These are phyloP conservation scores for Chlorocebus sabaeus DNA, from an alignment of 2,113 vertebrate genomes.

Conservation along the genomic window DNA sequence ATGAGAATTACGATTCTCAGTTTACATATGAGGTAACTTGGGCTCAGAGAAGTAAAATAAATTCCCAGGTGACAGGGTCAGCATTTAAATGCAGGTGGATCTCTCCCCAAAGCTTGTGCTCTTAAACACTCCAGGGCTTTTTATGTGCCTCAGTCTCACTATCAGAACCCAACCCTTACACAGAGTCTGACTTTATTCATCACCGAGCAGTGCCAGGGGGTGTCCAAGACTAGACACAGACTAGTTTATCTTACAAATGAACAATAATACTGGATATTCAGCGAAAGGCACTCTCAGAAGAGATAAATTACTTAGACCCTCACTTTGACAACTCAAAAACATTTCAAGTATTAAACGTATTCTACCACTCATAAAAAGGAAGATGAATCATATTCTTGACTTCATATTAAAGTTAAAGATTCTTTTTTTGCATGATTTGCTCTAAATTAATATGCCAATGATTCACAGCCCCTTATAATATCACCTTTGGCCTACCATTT, in stretches of 20 bases:
- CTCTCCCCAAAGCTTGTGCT: background rate
- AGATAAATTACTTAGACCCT: background rate
- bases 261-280: background rate
- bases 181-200: background rate
- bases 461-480: conserved; percentile 30
- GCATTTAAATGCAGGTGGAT: background rate
- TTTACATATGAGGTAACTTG: background rate
- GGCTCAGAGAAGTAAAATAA: background rate
- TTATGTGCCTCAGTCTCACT: background rate
- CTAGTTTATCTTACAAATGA: background rate
- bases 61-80: background rate
- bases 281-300: background rate
- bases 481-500: conserved; percentile 42
- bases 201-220: background rate
- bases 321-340: background rate
- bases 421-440: conserved; percentile 32
- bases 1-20: background rate
- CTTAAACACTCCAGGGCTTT: background rate
- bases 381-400: conserved; percentile 53
- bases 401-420: conserved; percentile 29
- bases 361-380: conserved; percentile 41
- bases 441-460: conserved; percentile 59
- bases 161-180: background rate
- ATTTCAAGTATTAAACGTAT: conserved; percentile 8
- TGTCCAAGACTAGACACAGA: background rate